Evolutionary conservation across 1,140 invertebrate species (phyloP).

Genomic region (Procambarus virginalis): DNA sequence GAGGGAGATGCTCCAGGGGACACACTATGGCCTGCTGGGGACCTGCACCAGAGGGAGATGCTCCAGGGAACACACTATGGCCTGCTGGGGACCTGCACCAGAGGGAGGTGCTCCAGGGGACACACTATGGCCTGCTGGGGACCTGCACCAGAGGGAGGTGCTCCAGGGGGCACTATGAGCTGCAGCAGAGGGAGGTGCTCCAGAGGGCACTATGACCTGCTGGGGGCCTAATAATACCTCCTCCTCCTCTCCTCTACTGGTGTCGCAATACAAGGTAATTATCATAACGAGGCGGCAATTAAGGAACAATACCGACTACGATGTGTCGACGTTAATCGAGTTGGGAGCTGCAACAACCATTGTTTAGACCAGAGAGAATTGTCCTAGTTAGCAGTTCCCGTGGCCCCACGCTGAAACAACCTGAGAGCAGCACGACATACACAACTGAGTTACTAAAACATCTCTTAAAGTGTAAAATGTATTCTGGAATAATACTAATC

Average conservation of each 20-base stretch:
- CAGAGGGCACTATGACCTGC: not conserved
- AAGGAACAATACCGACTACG: conserved; percentile 2
- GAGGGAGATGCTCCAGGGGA: too few species aligned
- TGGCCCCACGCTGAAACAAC: not conserved
- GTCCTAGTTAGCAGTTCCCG: conserved; percentile 1
- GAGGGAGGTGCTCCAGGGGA: too few species aligned
- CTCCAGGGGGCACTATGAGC: too few species aligned
- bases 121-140: too few species aligned
- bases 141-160: too few species aligned
- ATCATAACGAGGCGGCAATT: conserved; percentile 6
- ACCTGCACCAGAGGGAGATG: too few species aligned
- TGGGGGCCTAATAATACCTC: not conserved
- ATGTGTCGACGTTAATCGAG: conserved; percentile 9
- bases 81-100: too few species aligned
- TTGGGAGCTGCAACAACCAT: not conserved
- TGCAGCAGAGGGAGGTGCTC: not conserved
- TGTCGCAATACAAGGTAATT: not conserved
- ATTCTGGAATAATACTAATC: too few species aligned
- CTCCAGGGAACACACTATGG: too few species aligned
- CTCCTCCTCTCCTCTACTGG: not conserved
- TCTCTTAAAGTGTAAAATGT: too few species aligned
- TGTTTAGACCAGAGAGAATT: not conserved
- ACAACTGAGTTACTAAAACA: too few species aligned
- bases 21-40: too few species aligned
- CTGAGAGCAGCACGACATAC: not conserved